A percentile compares a stretch with the other conserved stretches of the same genome.
Conservation (phyloP, 2,888 invertebrate genomes). For the Diplolepis rosae region DNA sequence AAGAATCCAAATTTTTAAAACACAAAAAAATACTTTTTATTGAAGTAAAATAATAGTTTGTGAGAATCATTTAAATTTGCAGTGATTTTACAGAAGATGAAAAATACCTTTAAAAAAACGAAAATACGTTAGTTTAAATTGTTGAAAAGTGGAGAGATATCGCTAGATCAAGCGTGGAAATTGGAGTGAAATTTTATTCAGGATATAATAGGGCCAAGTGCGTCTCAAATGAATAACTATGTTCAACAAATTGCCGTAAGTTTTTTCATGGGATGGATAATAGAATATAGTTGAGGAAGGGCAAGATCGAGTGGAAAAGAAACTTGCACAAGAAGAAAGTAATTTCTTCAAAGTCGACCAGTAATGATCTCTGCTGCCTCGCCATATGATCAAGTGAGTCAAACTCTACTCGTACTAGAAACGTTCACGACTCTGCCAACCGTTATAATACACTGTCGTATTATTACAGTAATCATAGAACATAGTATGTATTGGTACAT, state of each 20-base stretch:
- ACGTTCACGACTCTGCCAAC: neutral
- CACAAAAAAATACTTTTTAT: neutral
- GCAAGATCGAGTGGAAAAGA: slow-evolving; percentile 12
- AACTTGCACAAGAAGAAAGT: slow-evolving; percentile 25
- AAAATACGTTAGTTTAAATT: neutral
- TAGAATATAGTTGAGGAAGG: neutral
- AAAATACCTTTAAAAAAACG: too few relatives aligned
- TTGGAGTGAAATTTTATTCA: slow-evolving; percentile 23
- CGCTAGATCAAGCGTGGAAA: neutral
- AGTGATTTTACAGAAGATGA: neutral
- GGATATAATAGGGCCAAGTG: neutral
- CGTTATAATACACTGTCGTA: slow-evolving; percentile 24
- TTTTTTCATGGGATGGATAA: neutral
- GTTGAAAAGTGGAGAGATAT: neutral
- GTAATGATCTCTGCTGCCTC: neutral
- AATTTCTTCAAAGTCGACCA: slow-evolving; percentile 29
- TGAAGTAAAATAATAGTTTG: too few relatives aligned
- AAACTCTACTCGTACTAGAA: slow-evolving; percentile 6
- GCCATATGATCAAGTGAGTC: slow-evolving; percentile 14
- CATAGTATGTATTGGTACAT: neutral
- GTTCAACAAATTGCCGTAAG: neutral
- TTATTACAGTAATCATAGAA: slow-evolving; percentile 26
- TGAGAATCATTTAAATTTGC: too few relatives aligned
- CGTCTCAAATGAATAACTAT: neutral
- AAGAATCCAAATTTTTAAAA: too few relatives aligned